Conservation (phyloP, 2,113 vertebrate genomes). For the Leiothrix lutea region DNA sequence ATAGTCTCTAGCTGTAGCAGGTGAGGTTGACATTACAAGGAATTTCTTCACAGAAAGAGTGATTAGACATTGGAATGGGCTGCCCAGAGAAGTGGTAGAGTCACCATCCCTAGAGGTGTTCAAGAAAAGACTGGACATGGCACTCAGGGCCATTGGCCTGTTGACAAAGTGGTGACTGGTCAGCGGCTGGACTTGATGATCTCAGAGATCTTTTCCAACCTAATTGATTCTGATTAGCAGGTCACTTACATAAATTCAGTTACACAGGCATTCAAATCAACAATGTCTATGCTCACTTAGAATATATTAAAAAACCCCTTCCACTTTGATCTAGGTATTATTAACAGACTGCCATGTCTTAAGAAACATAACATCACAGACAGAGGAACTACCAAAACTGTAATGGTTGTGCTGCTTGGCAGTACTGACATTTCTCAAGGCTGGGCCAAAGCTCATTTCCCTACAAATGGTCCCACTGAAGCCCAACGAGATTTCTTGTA, state of each 20-base stretch:
- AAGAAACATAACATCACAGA: not conserved
- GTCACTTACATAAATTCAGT: not conserved
- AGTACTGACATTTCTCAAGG: not conserved
- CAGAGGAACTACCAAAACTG: not conserved
- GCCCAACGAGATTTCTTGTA: not conserved
- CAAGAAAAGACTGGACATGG: not conserved
- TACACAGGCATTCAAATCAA: not conserved
- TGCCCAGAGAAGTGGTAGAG: not conserved
- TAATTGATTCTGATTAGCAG: not conserved
- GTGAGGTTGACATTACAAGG: not conserved
- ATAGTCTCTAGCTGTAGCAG: not conserved
- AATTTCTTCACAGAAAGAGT: not conserved
- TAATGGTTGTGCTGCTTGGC: not conserved
- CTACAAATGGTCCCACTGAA: not conserved
- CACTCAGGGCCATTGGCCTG: not conserved
- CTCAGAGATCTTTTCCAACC: not conserved
- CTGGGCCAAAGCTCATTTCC: not conserved
- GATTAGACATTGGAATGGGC: not conserved
- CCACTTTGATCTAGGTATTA: not conserved
- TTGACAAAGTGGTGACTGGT: not conserved
- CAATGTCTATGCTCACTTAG: not conserved
- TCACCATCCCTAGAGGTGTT: not conserved
- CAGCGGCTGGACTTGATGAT: not conserved
- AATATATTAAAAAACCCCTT: not conserved
- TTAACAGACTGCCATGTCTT: not conserved